phyloP scores from a whole-genome alignment of 53 echinoderm and acorn worm genomes.

The Paelopatides confundens region DNA sequence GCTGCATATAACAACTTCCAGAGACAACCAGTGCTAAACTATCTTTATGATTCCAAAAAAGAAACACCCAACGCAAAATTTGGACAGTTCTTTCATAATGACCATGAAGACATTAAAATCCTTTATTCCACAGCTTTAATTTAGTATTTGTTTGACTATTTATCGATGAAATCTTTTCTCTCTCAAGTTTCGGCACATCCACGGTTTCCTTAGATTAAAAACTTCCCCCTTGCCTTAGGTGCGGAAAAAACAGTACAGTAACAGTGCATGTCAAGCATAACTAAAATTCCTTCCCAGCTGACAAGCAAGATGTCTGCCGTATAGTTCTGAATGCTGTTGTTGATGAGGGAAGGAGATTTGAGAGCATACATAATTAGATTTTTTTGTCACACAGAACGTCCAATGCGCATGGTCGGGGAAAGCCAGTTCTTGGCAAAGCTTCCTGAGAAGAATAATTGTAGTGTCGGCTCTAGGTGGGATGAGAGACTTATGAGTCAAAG shows the following conservation, averaged over 20 bases:
- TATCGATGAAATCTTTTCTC: not conserved
- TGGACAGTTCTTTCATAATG: no score
- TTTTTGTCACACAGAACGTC: not conserved
- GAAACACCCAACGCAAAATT: no score
- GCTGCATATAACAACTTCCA: no score
- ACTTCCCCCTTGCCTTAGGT: not conserved
- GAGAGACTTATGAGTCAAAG: not conserved
- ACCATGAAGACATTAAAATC: not conserved
- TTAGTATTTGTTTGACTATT: not conserved
- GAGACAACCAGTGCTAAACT: no score
- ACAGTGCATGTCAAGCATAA: slow-evolving; percentile 15
- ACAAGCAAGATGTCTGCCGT: slow-evolving; percentile 21
- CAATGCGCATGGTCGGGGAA: slow-evolving; percentile 18
- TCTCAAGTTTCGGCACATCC: not conserved
- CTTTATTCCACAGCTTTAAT: not conserved
- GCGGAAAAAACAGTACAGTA: not conserved
- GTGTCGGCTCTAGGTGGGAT: not conserved
- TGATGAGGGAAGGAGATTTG: not conserved
- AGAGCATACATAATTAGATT: slow-evolving; percentile 39
- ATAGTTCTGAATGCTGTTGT: not conserved
- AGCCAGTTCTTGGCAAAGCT: not conserved
- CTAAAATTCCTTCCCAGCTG: slow-evolving; percentile 4
- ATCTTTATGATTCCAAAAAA: no score
- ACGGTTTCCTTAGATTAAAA: no score
- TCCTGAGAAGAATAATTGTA: slow-evolving; percentile 5